phyloP scores from a whole-genome alignment of 2,113 vertebrate species.

The Phylloscopus trochilus region DNA sequence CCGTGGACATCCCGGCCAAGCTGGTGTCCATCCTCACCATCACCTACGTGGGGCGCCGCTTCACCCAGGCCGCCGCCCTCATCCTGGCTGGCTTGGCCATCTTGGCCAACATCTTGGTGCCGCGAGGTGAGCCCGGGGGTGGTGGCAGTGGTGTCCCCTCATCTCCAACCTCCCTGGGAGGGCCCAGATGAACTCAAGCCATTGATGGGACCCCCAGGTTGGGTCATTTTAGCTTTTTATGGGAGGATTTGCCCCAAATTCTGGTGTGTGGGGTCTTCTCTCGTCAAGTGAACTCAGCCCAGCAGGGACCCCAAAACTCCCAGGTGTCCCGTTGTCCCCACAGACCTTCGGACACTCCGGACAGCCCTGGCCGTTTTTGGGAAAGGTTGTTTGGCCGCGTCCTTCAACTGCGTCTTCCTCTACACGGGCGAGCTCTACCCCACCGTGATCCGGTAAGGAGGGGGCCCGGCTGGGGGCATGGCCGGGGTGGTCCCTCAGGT shows the following conservation, averaged over 20 bases:
- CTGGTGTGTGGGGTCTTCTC: too few species aligned
- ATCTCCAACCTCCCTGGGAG: rapidly evolving
- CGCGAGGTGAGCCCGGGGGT: not conserved
- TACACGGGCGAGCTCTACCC: conserved; percentile 45
- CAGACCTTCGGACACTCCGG: not conserved
- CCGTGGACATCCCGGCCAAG: conserved; percentile 85
- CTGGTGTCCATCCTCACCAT: conserved; percentile 74
- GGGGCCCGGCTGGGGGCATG: not conserved
- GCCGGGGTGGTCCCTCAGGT: not conserved
- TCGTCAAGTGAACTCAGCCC: not conserved
- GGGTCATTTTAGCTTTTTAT: rapidly evolving
- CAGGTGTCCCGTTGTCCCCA: not conserved
- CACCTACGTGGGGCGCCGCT: conserved; percentile 52
- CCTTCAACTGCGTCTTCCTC: conserved; percentile 49
- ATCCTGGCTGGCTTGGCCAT: conserved; percentile 76
- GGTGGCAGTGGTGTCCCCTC: rapidly evolving
- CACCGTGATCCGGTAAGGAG: not conserved
- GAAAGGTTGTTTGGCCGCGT: conserved; percentile 9
- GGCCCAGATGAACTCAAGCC: rapidly evolving
- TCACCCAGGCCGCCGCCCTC: conserved; percentile 72
- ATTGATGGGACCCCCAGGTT: rapidly evolving
- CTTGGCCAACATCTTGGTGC: conserved; percentile 18
- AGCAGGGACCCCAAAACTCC: rapidly evolving
- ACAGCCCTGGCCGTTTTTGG: not conserved
- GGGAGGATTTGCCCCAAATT: not conserved